These are phyloP conservation scores for Daptonema setosum DNA, from an alignment of 2,888 invertebrate genomes.

Conservation along the genomic window DNA sequence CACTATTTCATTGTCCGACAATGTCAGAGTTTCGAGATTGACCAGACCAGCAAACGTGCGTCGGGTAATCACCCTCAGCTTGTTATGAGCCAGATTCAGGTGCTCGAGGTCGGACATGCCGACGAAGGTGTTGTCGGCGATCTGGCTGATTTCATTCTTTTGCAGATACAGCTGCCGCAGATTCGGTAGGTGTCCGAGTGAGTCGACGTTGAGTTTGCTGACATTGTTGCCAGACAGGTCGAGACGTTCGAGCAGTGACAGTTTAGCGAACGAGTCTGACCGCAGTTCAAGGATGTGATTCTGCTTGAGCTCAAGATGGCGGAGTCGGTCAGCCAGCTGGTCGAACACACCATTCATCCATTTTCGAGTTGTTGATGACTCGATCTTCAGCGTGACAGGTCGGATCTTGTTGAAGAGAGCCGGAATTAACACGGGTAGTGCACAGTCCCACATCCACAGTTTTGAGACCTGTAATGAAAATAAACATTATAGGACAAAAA, in stretches of 20 bases:
- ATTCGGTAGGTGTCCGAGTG: background rate
- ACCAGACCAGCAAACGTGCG: constrained; percentile 20
- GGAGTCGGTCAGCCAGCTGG: constrained; percentile 11
- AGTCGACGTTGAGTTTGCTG: background rate
- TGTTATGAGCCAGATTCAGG: constrained; percentile 29
- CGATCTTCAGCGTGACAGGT: constrained; percentile 7
- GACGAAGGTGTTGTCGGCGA: constrained; percentile 26
- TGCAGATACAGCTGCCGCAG: constrained; percentile 23
- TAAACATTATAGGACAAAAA: no score
- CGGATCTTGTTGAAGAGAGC: constrained; percentile 4
- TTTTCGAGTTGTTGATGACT: background rate
- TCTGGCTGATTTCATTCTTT: constrained; percentile 22
- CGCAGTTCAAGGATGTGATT: constrained; percentile 12
- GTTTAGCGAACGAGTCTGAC: background rate
- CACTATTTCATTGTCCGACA: constrained; percentile 8
- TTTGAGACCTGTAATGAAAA: no score
- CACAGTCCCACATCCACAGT: constrained; percentile 8
- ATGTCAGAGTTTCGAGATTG: constrained; percentile 18
- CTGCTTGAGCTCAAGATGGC: constrained; percentile 13
- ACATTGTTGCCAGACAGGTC: constrained; percentile 17
- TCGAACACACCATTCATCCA: constrained; percentile 13
- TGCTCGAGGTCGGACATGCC: constrained; percentile 16
- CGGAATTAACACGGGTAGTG: constrained; percentile 4
- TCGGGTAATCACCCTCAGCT: constrained; percentile 22
- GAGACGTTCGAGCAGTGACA: constrained; percentile 10